Conservation (phyloP, 2,113 vertebrate species). For the Sturnira hondurensis region DNA sequence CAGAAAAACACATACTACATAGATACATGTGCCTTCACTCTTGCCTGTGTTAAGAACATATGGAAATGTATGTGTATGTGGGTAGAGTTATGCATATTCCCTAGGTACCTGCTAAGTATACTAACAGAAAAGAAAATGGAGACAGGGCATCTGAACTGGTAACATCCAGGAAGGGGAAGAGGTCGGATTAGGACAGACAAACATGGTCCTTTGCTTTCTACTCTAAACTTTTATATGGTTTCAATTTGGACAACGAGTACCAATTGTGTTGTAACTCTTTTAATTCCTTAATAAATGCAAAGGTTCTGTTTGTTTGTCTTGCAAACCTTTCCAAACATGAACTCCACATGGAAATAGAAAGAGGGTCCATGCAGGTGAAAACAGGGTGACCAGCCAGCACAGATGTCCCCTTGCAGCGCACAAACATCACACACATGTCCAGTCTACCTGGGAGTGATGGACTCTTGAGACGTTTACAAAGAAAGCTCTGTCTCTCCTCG, state of each 20-base stretch:
- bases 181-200: not conserved
- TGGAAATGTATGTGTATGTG: rapidly evolving
- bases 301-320: not conserved
- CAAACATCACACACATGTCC: too few relatives aligned
- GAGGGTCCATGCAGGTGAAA: not conserved
- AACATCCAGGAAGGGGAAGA: not conserved
- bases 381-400: not conserved
- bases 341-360: not conserved
- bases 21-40: not conserved
- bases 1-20: not conserved
- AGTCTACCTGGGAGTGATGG: not conserved
- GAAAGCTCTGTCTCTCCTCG: slow-evolving; percentile 1
- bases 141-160: not conserved
- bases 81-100: not conserved
- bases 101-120: not conserved
- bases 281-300: not conserved
- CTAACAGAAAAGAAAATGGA: not conserved
- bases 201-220: not conserved
- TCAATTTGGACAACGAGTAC: not conserved
- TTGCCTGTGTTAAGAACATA: not conserved
- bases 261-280: not conserved
- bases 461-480: not conserved
- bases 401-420: not conserved
- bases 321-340: not conserved
- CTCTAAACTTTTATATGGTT: not conserved